These are phyloP conservation scores for Lasiommata megera DNA, from an alignment of 2,888 invertebrate genomes.

Conservation along the genomic window DNA sequence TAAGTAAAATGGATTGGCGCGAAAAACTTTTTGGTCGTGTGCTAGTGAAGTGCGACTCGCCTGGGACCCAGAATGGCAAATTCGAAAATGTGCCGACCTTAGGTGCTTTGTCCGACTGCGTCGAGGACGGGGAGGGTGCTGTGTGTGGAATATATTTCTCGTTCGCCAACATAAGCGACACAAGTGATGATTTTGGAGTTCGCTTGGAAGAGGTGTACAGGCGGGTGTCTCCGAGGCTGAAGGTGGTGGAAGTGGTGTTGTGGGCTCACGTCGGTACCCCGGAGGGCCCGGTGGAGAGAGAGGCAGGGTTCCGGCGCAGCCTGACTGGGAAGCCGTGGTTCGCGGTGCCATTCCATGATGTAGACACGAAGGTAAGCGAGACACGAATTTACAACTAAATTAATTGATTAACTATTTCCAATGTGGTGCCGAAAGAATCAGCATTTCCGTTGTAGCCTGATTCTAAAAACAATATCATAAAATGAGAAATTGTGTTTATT, in stretches of 20 bases:
- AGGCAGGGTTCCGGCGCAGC: conserved; percentile 83
- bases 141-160: conserved; percentile 86
- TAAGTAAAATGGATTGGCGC: conserved; percentile 77
- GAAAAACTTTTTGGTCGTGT: conserved; percentile 82
- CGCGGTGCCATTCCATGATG: conserved; percentile 86
- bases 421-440: too few relatives aligned
- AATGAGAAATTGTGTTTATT: too few relatives aligned
- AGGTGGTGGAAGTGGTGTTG: conserved; percentile 85
- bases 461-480: too few relatives aligned
- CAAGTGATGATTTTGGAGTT: conserved; percentile 85
- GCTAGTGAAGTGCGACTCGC: conserved; percentile 75
- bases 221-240: conserved; percentile 72
- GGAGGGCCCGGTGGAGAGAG: conserved; percentile 84
- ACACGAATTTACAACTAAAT: too few relatives aligned
- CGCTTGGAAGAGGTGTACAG: conserved; percentile 83
- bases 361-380: conserved; percentile 84
- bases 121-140: conserved; percentile 73
- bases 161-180: conserved; percentile 85
- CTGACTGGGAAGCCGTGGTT: conserved; percentile 86
- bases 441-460: too few relatives aligned
- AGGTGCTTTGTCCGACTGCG: conserved; percentile 69
- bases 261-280: conserved; percentile 82
- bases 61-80: conserved; percentile 65
- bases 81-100: conserved; percentile 69
- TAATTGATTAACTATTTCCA: too few relatives aligned